These are phyloP conservation scores for Eonycteris spelaea DNA, from an alignment of 2,113 vertebrate species.

Conservation along the genomic window DNA sequence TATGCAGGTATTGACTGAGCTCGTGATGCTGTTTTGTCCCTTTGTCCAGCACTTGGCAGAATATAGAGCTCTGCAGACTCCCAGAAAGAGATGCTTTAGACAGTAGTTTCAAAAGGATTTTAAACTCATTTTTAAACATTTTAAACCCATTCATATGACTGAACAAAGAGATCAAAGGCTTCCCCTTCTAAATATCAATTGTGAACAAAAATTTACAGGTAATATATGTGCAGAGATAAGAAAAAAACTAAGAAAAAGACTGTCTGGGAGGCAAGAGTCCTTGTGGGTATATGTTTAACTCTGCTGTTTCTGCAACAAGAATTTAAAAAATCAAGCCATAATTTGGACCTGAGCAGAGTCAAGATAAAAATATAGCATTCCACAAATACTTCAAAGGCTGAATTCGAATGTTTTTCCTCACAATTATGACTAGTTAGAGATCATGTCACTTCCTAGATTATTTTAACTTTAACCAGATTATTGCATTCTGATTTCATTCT, in stretches of 20 bases:
- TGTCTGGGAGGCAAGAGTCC: background rate
- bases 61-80: background rate
- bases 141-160: background rate
- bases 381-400: background rate
- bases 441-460: background rate
- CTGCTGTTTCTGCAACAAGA: background rate
- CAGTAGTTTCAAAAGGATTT: background rate
- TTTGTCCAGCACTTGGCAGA: background rate
- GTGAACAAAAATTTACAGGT: background rate
- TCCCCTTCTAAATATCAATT: background rate
- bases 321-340: background rate
- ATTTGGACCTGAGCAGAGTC: background rate
- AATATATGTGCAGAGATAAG: background rate
- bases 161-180: background rate
- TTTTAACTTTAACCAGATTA: background rate
- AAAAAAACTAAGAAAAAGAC: background rate
- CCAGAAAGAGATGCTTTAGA: background rate
- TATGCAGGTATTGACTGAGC: background rate
- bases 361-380: conserved; percentile 37
- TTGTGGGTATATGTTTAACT: background rate
- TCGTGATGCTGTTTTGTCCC: background rate
- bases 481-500: background rate
- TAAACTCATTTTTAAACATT: background rate
- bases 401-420: background rate
- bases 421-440: background rate